Evolutionary conservation across 1,140 invertebrate species (phyloP), one percentile per base, ranked within the genome.

Genomic region (Drosophila ohnishii): DNA sequence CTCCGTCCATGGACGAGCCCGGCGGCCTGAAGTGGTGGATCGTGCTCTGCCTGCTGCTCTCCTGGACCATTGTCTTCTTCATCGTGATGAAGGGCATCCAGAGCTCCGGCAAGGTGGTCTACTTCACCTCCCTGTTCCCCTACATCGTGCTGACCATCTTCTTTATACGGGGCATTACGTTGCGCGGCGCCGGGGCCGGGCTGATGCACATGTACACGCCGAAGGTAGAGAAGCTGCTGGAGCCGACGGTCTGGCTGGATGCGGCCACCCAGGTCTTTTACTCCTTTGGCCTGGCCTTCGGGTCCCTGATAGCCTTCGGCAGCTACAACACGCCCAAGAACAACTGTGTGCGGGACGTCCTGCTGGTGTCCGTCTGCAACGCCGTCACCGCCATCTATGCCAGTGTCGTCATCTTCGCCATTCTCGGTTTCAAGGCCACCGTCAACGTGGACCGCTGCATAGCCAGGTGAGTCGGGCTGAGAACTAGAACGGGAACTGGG

Each of bases 71-170:
- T 56, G 97, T 99, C 13, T 99, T 98, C 93, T 96, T 98, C 90
- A 99, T 98, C 90, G 97, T 99, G 5, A 98, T 98, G 97, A 98
- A 98, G 92, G 98, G 98, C 47, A 99, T 99, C 74, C 98, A 99
- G 92, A 98, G 97, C 78, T 98, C 97, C 70, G 98, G 98, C 90
- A 99, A 99, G 94, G 98, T 98, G 71, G 97, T 98, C 30, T 99
- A 99, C 90, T 98, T 99, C 92, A 99, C 98, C 22, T 98, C 98
- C 5, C 94, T 98, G 78, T 99, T 99, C 91, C 98, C 98, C 3
- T 99, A 99, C 92, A 92, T 97, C 48, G 98, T 99, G 56, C 94
- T 99, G 47, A 97, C 97, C 4, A 98, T 99, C 84, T 98, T 99
- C 93, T 97, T 99, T 92, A 95, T 98, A 61, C 94, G 97, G 56